Percentiles rank a stretch among this genome's conserved stretches.
These are phyloP conservation scores for Polypedilum vanderplanki DNA, from an alignment of 1,140 invertebrate species.

Conservation along the genomic window DNA sequence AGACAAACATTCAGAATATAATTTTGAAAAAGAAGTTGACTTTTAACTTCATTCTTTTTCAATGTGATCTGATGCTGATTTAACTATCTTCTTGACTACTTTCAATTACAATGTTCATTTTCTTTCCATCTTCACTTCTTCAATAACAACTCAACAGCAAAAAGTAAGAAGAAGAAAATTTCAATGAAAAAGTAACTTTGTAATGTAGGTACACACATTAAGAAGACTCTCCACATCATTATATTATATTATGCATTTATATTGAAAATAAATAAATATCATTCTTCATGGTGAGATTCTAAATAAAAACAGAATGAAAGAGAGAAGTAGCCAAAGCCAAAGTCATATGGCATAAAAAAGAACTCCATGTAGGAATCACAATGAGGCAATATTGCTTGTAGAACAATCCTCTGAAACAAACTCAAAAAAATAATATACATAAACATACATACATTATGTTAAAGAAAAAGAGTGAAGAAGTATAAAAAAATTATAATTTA, in stretches of 20 bases:
- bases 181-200: too few species aligned
- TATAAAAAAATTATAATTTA: conserved; percentile 4
- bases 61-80: too few species aligned
- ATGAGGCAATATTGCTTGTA: conserved; percentile 21
- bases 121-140: background rate
- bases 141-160: background rate
- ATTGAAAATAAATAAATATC: too few species aligned
- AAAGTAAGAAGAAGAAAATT: conserved; percentile 25
- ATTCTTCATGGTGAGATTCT: background rate
- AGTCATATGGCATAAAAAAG: background rate
- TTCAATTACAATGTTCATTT: conserved; percentile 24
- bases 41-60: too few species aligned
- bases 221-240: too few species aligned
- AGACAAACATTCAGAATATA: too few species aligned
- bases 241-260: too few species aligned
- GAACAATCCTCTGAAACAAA: background rate
- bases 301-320: background rate
- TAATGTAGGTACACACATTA: too few species aligned
- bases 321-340: background rate
- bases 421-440: background rate
- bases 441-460: background rate
- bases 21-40: too few species aligned
- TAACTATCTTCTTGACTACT: background rate
- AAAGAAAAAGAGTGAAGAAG: background rate
- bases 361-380: conserved; percentile 27